Conservation (phyloP, 1,140 invertebrate species). For the Lasioglossum albipes region DNA sequence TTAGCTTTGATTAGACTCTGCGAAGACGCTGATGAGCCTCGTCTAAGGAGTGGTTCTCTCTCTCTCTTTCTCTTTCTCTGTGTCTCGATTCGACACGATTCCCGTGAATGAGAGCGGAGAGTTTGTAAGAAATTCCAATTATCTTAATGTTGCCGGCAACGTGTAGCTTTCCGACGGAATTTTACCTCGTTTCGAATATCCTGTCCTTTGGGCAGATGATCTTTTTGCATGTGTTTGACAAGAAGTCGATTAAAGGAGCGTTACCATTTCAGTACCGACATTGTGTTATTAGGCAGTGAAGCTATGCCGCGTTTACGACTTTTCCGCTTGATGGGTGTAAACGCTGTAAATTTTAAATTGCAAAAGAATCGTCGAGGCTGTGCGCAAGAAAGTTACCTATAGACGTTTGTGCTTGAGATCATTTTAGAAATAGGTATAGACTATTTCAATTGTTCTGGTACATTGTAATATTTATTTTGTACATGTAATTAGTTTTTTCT, state of each 20-base stretch:
- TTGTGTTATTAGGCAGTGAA: background rate
- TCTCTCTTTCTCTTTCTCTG: no score
- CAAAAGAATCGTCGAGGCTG: no score
- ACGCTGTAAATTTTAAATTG: background rate
- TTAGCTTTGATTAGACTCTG: slow-evolving; percentile 8
- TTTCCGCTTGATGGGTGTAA: background rate
- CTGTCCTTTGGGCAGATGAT: background rate
- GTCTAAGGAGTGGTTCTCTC: background rate
- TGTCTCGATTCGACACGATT: slow-evolving; percentile 16
- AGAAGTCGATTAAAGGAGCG: slow-evolving; percentile 18
- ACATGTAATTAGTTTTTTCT: no score
- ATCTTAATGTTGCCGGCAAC: background rate
- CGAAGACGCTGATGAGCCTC: background rate
- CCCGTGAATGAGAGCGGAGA: background rate
- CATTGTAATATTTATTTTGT: no score
- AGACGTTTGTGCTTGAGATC: background rate
- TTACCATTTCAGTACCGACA: background rate
- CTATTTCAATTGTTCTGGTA: no score
- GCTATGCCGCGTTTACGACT: background rate
- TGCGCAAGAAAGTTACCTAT: background rate
- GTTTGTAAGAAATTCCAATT: slow-evolving; percentile 12
- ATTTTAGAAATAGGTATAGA: no score
- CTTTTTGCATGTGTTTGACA: background rate
- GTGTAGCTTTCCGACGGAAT: background rate
- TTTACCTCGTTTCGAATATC: background rate